Evolutionary conservation across 2,888 invertebrate genomes (phyloP).

Genomic region (Bombylius major): DNA sequence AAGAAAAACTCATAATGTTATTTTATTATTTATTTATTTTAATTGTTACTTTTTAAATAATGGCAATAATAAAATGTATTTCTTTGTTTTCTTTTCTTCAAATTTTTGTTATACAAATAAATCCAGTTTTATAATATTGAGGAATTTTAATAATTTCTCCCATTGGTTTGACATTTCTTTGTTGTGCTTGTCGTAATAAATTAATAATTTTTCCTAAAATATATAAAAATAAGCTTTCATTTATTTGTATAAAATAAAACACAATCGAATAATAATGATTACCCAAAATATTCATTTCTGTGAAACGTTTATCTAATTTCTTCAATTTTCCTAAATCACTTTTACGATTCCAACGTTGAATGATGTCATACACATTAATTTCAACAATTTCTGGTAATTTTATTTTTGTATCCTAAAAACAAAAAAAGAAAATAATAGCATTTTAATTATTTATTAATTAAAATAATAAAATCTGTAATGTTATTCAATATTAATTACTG

Average conservation of each 20-base stretch:
- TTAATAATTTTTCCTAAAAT: slow-evolving; percentile 32
- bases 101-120: slow-evolving; percentile 16
- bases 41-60: too few species aligned
- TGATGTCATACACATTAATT: slow-evolving; percentile 27
- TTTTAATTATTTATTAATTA: too few species aligned
- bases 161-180: slow-evolving; percentile 20
- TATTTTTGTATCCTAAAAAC: slow-evolving; percentile 19
- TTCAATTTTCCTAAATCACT: slow-evolving; percentile 28
- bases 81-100: slow-evolving; percentile 14
- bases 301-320: slow-evolving; percentile 28
- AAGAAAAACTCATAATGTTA: too few species aligned
- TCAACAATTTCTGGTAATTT: slow-evolving; percentile 22
- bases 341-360: slow-evolving; percentile 29
- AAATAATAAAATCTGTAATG: neutral
- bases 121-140: slow-evolving; percentile 35
- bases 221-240: neutral
- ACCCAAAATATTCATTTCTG: slow-evolving; percentile 33
- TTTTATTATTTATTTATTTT: too few species aligned
- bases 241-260: neutral
- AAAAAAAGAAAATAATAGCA: neutral
- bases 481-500: slow-evolving; percentile 18
- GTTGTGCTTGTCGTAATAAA: slow-evolving; percentile 31
- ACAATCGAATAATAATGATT: slow-evolving; percentile 3
- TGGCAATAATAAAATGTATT: slow-evolving; percentile 14
- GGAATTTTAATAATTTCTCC: slow-evolving; percentile 33